Conservation (phyloP, 1,140 invertebrate genomes). For the Pseudomyrmex sp. region DNA sequence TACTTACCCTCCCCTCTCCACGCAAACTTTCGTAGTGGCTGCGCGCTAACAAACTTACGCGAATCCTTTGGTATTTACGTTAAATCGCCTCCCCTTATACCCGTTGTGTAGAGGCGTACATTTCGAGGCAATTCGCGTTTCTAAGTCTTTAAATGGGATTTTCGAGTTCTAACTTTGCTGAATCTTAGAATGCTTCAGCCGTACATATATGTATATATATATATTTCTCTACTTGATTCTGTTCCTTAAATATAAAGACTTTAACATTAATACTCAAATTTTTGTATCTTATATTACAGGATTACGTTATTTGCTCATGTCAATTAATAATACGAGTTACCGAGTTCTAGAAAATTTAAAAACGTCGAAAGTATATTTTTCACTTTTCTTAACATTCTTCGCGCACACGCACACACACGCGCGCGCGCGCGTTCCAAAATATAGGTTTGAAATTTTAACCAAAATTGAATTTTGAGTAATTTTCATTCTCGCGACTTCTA, state of each 20-base stretch:
- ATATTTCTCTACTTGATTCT: background rate
- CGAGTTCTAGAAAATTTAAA: too few species aligned
- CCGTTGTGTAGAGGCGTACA: slow-evolving; percentile 2
- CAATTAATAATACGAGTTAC: background rate
- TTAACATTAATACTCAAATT: background rate
- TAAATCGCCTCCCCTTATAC: slow-evolving; percentile 5
- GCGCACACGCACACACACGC: too few species aligned
- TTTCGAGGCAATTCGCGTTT: slow-evolving; percentile 38
- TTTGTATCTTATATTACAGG: background rate
- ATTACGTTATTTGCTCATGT: background rate
- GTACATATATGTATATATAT: too few species aligned
- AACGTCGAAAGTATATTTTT: background rate
- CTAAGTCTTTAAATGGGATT: slow-evolving; percentile 46
- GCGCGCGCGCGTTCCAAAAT: too few species aligned
- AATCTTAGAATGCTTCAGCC: slow-evolving; percentile 3
- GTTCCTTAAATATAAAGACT: background rate
- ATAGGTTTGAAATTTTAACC: too few species aligned
- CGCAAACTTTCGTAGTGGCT: slow-evolving; percentile 28
- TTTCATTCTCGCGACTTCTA: too few species aligned
- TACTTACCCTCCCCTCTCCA: slow-evolving; percentile 10
- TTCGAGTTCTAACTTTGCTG: slow-evolving; percentile 37
- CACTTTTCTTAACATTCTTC: too few species aligned
- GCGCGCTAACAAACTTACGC: slow-evolving; percentile 50
- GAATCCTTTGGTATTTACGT: slow-evolving; percentile 60
- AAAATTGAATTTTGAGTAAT: too few species aligned